Evolutionary conservation across 2,797 vertebrate species (phyloP).

Genomic region (Danio kyathit): DNA sequence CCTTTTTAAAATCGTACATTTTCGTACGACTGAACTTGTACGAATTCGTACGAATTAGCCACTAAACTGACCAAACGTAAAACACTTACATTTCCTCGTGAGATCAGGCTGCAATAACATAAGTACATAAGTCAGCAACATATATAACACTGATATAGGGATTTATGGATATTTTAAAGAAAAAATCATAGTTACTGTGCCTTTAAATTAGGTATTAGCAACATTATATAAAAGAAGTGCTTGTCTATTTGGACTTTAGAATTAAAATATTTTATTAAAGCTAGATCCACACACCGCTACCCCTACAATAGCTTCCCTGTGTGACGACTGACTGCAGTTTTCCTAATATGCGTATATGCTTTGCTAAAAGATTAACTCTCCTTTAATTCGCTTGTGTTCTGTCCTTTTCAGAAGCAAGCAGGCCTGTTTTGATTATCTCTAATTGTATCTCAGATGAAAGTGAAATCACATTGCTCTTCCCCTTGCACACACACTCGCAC

Average conservation of each 20-base stretch:
- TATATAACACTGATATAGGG: too few relatives aligned
- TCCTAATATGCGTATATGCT: not conserved
- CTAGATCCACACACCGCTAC: not conserved
- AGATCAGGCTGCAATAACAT: too few relatives aligned
- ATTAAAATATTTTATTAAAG: not conserved
- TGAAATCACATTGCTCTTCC: conserved; percentile 27
- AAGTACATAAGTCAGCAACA: too few relatives aligned
- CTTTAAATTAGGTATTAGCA: not conserved
- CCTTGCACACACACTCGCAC: conserved; percentile 41
- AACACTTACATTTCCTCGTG: too few relatives aligned
- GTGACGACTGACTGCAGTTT: not conserved
- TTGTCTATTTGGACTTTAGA: not conserved
- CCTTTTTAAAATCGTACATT: too few relatives aligned
- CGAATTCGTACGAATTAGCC: too few relatives aligned
- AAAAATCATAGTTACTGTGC: too few relatives aligned
- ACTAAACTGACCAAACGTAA: too few relatives aligned
- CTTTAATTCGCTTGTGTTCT: conserved; percentile 20
- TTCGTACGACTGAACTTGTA: too few relatives aligned
- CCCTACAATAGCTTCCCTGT: not conserved
- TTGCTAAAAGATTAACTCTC: not conserved
- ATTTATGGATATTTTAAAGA: too few relatives aligned
- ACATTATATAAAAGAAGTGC: not conserved
- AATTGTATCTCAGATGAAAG: conserved; percentile 33
- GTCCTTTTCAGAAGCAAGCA: conserved; percentile 29
- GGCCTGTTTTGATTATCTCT: conserved; percentile 29